phyloP scores from a whole-genome alignment of 2,888 invertebrate genomes.

The Morinoia aosen region DNA sequence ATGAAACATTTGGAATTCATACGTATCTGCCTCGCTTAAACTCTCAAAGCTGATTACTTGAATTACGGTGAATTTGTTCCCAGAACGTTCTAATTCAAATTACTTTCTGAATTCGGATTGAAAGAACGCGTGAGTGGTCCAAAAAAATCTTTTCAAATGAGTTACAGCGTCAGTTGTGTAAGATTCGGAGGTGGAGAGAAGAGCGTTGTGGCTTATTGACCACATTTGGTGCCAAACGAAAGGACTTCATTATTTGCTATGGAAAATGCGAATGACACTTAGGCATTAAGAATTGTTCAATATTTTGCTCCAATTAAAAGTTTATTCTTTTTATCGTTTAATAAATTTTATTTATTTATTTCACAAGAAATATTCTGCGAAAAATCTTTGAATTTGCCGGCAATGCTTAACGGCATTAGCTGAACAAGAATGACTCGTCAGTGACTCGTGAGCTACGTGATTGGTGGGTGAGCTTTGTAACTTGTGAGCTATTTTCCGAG shows the following conservation, averaged over 20 bases:
- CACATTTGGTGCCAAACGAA: not conserved
- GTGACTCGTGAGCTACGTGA: not conserved
- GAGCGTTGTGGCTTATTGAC: too few species aligned
- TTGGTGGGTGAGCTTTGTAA: not conserved
- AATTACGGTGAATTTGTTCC: not conserved
- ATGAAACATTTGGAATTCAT: not conserved
- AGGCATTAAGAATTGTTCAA: not conserved
- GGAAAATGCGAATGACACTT: not conserved
- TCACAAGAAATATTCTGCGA: not conserved
- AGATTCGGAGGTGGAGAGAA: too few species aligned
- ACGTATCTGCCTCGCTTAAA: not conserved
- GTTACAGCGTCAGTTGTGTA: not conserved
- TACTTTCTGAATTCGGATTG: not conserved
- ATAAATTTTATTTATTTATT: not conserved
- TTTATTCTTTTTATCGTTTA: not conserved
- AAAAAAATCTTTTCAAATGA: too few species aligned
- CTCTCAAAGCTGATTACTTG: not conserved
- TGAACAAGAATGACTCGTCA: not conserved
- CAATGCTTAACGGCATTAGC: not conserved
- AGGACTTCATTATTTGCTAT: not conserved
- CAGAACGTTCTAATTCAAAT: not conserved
- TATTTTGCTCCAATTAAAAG: not conserved
- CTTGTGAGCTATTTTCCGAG: constrained; percentile 5
- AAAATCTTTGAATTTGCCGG: not conserved
- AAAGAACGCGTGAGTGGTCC: not conserved